Evolutionary conservation across 2,888 invertebrate genomes (phyloP).

Genomic region (Mamestra brassicae): DNA sequence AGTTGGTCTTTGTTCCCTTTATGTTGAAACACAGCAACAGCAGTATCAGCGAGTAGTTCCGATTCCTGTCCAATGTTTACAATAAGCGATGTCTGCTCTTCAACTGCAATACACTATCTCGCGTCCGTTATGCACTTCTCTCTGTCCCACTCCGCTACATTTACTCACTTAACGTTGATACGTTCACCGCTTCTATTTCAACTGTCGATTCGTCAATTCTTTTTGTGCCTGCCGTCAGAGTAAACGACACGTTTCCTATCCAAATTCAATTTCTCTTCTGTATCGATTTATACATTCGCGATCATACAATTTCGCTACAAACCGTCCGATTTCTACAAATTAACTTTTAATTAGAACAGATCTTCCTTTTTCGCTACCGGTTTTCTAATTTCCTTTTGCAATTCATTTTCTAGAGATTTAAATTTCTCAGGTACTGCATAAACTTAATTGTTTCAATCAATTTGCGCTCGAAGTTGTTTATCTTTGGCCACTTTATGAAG

Average conservation of each 20-base stretch:
- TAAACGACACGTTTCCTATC: conserved; percentile 67
- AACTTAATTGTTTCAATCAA: conserved; percentile 38
- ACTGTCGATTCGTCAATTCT: conserved; percentile 69
- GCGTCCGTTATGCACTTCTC: conserved; percentile 34
- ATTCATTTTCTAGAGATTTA: conserved; percentile 32
- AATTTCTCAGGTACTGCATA: conserved; percentile 33
- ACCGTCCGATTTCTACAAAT: conserved; percentile 41
- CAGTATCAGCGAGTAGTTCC: conserved; percentile 49
- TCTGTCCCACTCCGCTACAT: conserved; percentile 34
- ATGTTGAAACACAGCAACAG: conserved; percentile 28
- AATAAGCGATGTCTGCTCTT: conserved; percentile 46
- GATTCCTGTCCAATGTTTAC: conserved; percentile 58
- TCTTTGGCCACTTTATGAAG: conserved; percentile 32
- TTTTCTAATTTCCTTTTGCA: conserved; percentile 42
- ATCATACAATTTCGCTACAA: conserved; percentile 39
- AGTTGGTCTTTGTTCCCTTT: conserved; percentile 42
- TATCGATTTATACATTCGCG: conserved; percentile 50
- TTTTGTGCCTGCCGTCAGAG: conserved; percentile 56
- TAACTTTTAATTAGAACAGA: conserved; percentile 47
- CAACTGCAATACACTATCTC: conserved; percentile 52
- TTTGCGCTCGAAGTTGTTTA: conserved; percentile 39
- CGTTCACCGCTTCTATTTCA: conserved; percentile 58
- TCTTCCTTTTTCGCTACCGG: conserved; percentile 28
- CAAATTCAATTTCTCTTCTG: conserved; percentile 65
- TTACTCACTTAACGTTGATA: conserved; percentile 48